Conservation (phyloP, 2,113 vertebrate species). For the Apistogramma diplotaenia region DNA sequence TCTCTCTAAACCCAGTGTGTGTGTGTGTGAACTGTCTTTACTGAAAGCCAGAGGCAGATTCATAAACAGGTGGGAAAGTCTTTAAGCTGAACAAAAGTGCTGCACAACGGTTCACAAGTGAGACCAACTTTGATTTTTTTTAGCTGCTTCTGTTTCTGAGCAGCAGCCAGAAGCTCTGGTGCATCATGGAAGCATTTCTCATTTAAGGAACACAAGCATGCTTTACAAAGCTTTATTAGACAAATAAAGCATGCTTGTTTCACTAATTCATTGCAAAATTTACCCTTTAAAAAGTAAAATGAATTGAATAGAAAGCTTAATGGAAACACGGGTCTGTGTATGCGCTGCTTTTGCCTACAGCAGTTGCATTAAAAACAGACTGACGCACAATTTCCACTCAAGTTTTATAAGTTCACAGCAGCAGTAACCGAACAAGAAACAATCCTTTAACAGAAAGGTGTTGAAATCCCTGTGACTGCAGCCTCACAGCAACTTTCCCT, state of each 20-base stretch:
- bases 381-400: slow-evolving; percentile 31
- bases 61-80: neutral
- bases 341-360: neutral
- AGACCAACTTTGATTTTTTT: neutral
- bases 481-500: neutral
- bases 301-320: neutral
- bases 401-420: neutral
- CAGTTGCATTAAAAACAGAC: neutral
- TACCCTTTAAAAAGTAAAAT: neutral
- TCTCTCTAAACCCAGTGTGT: neutral
- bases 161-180: neutral
- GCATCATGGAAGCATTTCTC: neutral
- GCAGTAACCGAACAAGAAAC: neutral
- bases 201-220: neutral
- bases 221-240: neutral
- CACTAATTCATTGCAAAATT: rapidly evolving
- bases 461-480: neutral
- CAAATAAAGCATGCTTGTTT: neutral
- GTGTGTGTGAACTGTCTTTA: neutral
- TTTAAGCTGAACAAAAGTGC: neutral
- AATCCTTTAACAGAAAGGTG: neutral
- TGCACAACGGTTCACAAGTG: neutral
- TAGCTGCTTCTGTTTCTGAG: neutral
- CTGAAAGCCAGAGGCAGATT: neutral
- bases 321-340: neutral